Base-by-base conservation (phyloP, 2,797 vertebrate genomes). In the Lemur catta region DNA sequence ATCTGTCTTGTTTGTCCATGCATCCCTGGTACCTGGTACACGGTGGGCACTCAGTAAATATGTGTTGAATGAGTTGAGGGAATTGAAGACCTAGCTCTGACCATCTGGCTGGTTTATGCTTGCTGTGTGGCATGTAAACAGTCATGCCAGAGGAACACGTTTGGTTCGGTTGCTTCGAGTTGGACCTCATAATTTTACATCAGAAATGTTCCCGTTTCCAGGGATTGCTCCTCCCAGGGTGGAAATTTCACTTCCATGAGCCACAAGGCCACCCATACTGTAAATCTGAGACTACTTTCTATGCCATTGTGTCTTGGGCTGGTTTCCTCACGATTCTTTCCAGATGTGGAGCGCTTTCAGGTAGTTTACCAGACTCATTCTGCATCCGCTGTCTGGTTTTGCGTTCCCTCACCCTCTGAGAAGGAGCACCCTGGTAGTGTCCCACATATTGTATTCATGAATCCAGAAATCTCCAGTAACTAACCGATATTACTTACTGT, bases 271-370 rank as follows among this genome's bases (percentile, higher is more conserved):
- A 98, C 98, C 97, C 95, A 13, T 91, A 88, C 61, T 97, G 96
- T 94, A 97, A 95, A 96, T 97, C 89, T 88, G 97, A 98, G 97
- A 96, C 43, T n/a, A 63, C 97, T 98, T 98, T 98, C 98, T 97
- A 24, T 97, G 97, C 88, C 87, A 97, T 96, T 97, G 74, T 90
- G 94, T 97, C 93, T 95, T 94, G 76, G 93, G 89, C 97, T 97
- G 93, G 89, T 97, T 97, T 88, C 96, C 82, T 94, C 72, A 81
- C 67, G 26, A 98, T 98, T 98, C 98, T 97, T 98, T 98, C 97
- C 98, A 98, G 98, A 98, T 99, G 97, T 98, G 96, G 92, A 97
- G 43, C 88, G 76, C 59, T 76, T 97, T 97, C 97, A 98, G 97
- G 98, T 98, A 98, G 93, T 87, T 84, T 96, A 97, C 92, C 94